phyloP scores from a whole-genome alignment of 2,888 invertebrate species.

The Plebejus anna region DNA sequence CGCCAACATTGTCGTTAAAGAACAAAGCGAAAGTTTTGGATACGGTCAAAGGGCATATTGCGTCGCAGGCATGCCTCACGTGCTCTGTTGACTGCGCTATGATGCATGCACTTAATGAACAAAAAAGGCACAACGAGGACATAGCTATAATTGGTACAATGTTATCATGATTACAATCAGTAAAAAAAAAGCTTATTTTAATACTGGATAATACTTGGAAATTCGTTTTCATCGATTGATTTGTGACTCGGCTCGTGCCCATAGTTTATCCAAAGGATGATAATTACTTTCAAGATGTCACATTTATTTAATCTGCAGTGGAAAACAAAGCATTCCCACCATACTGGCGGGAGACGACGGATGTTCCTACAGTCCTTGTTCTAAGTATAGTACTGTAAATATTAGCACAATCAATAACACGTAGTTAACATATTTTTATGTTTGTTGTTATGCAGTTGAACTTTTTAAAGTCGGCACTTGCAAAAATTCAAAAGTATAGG shows the following conservation, averaged over 20 bases:
- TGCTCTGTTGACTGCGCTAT: too few species aligned
- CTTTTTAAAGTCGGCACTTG: neutral
- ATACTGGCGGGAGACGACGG: conserved; percentile 52
- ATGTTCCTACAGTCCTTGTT: conserved; percentile 43
- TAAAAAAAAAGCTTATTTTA: too few species aligned
- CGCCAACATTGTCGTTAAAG: too few species aligned
- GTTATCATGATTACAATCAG: neutral
- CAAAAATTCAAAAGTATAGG: too few species aligned
- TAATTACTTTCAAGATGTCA: neutral
- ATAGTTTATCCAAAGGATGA: neutral
- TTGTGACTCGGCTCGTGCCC: too few species aligned
- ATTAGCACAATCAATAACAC: conserved; percentile 32
- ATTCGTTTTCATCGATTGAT: too few species aligned
- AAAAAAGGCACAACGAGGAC: too few species aligned
- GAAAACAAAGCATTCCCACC: neutral
- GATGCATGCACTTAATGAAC: too few species aligned
- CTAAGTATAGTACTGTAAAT: conserved; percentile 34
- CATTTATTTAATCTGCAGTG: neutral
- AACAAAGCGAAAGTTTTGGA: too few species aligned
- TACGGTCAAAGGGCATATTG: too few species aligned
- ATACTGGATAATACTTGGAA: too few species aligned
- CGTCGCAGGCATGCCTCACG: too few species aligned
- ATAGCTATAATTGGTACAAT: neutral
- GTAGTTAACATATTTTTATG: neutral
- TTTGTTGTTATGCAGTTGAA: neutral